These are phyloP conservation scores for Cremastinae sp. DNA, from an alignment of 2,888 invertebrate species.

Conservation along the genomic window DNA sequence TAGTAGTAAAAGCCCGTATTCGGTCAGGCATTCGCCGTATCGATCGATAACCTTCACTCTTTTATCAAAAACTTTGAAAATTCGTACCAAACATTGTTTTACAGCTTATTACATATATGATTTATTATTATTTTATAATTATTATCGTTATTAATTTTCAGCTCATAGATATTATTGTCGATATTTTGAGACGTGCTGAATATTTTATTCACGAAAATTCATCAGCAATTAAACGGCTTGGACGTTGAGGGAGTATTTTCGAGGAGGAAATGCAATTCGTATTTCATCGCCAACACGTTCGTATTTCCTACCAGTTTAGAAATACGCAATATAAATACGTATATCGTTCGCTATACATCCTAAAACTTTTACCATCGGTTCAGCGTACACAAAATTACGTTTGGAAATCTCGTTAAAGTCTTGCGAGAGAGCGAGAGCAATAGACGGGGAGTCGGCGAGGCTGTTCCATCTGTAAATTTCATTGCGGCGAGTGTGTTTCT, in stretches of 20 bases:
- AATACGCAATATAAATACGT: neutral
- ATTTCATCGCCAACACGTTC: conserved; percentile 31
- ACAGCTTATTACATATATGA: too few species aligned
- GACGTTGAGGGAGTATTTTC: neutral
- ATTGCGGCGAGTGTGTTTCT: conserved; percentile 60
- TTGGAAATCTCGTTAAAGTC: conserved; percentile 73
- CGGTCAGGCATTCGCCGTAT: too few species aligned
- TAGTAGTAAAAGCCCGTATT: too few species aligned
- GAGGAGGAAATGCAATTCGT: conserved; percentile 37
- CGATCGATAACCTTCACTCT: too few species aligned
- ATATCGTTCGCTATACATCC: conserved; percentile 62
- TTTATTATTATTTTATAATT: too few species aligned
- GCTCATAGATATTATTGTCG: too few species aligned
- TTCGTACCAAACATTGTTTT: too few species aligned
- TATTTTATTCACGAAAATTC: neutral
- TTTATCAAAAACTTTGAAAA: too few species aligned
- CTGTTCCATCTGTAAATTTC: conserved; percentile 61
- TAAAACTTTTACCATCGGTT: conserved; percentile 68
- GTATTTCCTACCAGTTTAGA: conserved; percentile 16
- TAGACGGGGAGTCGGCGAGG: conserved; percentile 26
- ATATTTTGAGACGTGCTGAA: too few species aligned
- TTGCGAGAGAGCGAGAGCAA: conserved; percentile 56
- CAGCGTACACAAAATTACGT: conserved; percentile 73
- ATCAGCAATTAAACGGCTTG: conserved; percentile 27
- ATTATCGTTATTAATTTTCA: too few species aligned